Percentiles rank a stretch among this genome's conserved stretches.
These are phyloP conservation scores for Cyprinus carpio DNA, from an alignment of 2,113 vertebrate species.

Conservation along the genomic window DNA sequence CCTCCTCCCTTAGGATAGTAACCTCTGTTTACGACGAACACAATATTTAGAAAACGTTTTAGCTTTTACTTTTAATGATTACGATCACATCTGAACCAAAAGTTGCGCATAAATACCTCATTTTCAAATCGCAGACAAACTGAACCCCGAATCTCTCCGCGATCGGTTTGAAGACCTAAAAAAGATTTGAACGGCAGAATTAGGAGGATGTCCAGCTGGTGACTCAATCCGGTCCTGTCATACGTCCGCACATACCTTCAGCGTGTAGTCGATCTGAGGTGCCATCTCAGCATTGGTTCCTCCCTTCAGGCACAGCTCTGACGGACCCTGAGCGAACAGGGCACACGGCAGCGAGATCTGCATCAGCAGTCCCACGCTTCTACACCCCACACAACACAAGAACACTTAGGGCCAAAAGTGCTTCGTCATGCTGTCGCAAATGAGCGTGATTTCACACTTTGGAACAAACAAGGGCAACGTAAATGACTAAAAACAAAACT, in stretches of 20 bases:
- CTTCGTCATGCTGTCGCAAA: neutral
- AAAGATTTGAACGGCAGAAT: neutral
- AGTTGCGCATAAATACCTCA: slow-evolving; percentile 77
- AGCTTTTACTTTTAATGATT: neutral
- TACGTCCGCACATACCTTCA: slow-evolving; percentile 73
- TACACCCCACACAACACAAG: slow-evolving; percentile 60
- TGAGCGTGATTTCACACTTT: neutral
- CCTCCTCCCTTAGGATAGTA: slow-evolving; percentile 97
- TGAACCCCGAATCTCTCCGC: slow-evolving; percentile 88
- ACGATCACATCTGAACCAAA: neutral
- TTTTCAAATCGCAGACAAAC: slow-evolving; percentile 89
- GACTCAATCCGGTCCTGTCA: too few species aligned
- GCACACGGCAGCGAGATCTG: slow-evolving; percentile 92
- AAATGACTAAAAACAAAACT: slow-evolving; percentile 32
- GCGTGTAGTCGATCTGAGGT: slow-evolving; percentile 94
- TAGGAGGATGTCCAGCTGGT: too few species aligned
- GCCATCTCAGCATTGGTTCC: slow-evolving; percentile 98
- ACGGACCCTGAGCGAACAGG: slow-evolving; percentile 83
- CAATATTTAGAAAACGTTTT: neutral
- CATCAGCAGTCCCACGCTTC: slow-evolving; percentile 94
- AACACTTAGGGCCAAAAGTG: neutral
- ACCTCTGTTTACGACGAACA: slow-evolving; percentile 77
- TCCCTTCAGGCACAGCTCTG: slow-evolving; percentile 87
- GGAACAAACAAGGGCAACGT: neutral
- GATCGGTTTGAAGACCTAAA: slow-evolving; percentile 93